Evolutionary conservation across 2,888 invertebrate genomes (phyloP), one percentile per base, ranked within the genome.

Genomic region (Drosophila demipolita): DNA sequence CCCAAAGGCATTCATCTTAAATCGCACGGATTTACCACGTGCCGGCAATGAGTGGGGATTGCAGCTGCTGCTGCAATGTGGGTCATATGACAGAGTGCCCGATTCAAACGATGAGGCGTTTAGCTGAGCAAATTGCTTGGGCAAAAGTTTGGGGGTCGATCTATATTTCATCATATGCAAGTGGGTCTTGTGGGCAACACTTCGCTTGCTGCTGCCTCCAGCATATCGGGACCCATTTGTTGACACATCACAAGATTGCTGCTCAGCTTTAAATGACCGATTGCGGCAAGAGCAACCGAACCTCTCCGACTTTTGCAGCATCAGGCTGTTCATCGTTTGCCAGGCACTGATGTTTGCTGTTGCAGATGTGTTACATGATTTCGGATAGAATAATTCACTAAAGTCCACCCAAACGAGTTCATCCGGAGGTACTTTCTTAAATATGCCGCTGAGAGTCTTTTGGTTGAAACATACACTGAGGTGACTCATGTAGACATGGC

Each of bases 401-500:
- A 91, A 91, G 50, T 90, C 77, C 0, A 83, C 60, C 73, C 73
- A 73, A 52, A 61, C 62, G 15, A 92, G 65, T 12, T 70, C 67
- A 0, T 70, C 75, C 0, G 69, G 58, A 1, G 92, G 92, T 9
- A 65, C 60, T 11, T 70, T 42, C 5, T 63, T 20, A 36, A 92
- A 92, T 8, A 91, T 72, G 0, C 90, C 90, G 7, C 65, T 58
- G 20, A 92, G 62, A 6, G 81, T 67, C 5, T 78, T 76, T 29
- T 87, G 79, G 40, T 89, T 86, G 11, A 92, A 67, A 40, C 89
- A 91, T 0, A 81, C 77, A 4, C 80, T 83, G 23, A 92, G 68
- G 45, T 90, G 79, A 36, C 90, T 90, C 68, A 92, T 82, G 52
- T 91, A 91, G 0, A 71, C 60, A 54, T 92, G 91, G 0, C 89